Conservation (phyloP, 2,797 vertebrate genomes). For the Kryptopterus vitreolus region DNA sequence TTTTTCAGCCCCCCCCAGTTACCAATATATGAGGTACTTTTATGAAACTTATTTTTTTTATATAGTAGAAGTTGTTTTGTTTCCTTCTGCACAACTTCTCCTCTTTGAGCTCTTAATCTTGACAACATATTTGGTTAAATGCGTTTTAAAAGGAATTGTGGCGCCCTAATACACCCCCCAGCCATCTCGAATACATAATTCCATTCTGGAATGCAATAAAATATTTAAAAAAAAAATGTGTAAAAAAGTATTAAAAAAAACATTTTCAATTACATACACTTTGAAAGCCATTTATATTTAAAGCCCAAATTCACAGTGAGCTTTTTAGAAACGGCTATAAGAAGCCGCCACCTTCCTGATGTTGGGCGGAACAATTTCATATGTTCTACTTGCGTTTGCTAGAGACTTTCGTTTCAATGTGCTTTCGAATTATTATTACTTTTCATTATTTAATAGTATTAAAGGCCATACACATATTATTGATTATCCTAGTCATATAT, state of each 20-base stretch:
- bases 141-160: no score
- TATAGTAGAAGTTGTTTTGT: neutral
- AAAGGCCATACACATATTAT: no score
- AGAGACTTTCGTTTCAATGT: no score
- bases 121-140: neutral
- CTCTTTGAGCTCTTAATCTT: neutral
- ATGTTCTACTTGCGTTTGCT: no score
- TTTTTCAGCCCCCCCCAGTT: no score
- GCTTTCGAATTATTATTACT: no score
- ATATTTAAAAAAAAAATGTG: no score
- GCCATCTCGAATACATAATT: neutral
- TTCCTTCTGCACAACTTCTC: neutral
- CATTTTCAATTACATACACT: neutral
- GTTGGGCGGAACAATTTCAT: neutral
- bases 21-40: no score
- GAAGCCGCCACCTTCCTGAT: neutral
- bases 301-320: neutral
- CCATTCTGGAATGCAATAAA: neutral
- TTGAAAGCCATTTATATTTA: neutral
- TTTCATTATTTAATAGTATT: neutral
- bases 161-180: no score
- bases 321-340: neutral
- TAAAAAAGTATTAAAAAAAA: no score
- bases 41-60: no score
- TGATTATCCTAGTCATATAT: no score